Percentiles rank a stretch among this genome's conserved stretches.
These are phyloP conservation scores for Pseudochaenichthys georgianus DNA, from an alignment of 2,797 vertebrate genomes.

Conservation along the genomic window DNA sequence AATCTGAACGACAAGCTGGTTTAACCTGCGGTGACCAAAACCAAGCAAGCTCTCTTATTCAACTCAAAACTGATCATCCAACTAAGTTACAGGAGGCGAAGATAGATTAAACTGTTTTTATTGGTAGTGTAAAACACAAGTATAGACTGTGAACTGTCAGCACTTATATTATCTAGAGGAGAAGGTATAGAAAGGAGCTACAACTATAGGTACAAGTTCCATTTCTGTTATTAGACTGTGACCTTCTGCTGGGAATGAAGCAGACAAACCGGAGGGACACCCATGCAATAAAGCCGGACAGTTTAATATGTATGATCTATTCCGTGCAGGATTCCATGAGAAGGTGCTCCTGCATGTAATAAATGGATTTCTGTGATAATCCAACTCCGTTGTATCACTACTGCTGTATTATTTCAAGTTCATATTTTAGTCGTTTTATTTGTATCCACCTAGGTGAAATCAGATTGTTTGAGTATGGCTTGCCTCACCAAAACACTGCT, in stretches of 20 bases:
- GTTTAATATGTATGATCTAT: conserved; percentile 60
- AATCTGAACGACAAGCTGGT: conserved; percentile 55
- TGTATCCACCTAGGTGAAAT: not conserved
- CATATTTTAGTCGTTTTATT: not conserved
- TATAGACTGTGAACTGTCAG: not conserved
- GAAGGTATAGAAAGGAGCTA: not conserved
- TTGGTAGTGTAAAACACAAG: conserved; percentile 31
- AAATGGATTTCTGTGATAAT: conserved; percentile 7
- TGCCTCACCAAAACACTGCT: not conserved
- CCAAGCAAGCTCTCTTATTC: conserved; percentile 23
- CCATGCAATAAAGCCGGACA: conserved; percentile 51
- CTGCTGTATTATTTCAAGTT: not conserved
- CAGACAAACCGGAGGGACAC: conserved; percentile 33
- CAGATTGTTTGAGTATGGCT: not conserved
- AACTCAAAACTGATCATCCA: not conserved
- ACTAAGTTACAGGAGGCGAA: not conserved
- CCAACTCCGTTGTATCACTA: not conserved
- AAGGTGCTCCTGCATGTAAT: conserved; percentile 10
- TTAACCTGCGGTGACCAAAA: conserved; percentile 63
- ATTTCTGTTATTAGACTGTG: conserved; percentile 57
- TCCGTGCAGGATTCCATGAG: conserved; percentile 16
- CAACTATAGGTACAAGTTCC: not conserved
- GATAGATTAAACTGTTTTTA: not conserved
- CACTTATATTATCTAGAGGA: conserved; percentile 14
- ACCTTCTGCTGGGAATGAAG: conserved; percentile 36